Evolutionary conservation across 1,140 invertebrate species (phyloP), one percentile per base, ranked within the genome.

Genomic region (Drosophila auraria): DNA sequence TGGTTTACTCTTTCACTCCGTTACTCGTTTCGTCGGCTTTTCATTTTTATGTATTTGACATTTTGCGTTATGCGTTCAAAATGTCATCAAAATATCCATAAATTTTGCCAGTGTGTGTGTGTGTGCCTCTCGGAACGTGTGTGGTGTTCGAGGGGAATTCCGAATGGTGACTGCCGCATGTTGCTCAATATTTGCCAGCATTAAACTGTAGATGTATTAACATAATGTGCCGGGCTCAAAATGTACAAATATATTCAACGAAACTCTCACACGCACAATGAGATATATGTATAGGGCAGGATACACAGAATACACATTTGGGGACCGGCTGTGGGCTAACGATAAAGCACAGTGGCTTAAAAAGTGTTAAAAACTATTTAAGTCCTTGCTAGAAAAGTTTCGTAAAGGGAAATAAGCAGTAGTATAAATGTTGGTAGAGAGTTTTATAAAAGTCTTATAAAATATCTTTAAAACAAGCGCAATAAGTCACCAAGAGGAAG

Each of bases 21-120:
- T 68, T 62, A 45, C 58, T 42, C 38, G 62, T 70, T 58, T 58
- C 63, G 36, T 33, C 57, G 63, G 70, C 70, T 73, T 73, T 78
- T 70, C 61, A 56, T 78, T 83, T 87, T 89, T 89, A 89, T 87
- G 81, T 84, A 81, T 87, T 87, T 89, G 84, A 87, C 84, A 87
- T 87, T 87, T 87, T 78, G 77, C 71, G 83, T 83, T 73, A 60
- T 78, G 77, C 78, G 80, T 66, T 87, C 62, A 78, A 81, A 83
- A 73, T 87, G 81, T 72, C 84, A 83, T 87, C 84, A 83, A 83
- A 87, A 83, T 89, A 76, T 89, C 78, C 84, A 89, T 81, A 83
- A 63, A 87, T 83, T 71, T 75, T 15, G 38, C 27, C 25, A 47
- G 51, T 20, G 36, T 45, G 20, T 27, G 20, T 30, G 12, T 38